These are phyloP conservation scores for Colletes collaris DNA, from an alignment of 2,888 invertebrate species.

Conservation along the genomic window DNA sequence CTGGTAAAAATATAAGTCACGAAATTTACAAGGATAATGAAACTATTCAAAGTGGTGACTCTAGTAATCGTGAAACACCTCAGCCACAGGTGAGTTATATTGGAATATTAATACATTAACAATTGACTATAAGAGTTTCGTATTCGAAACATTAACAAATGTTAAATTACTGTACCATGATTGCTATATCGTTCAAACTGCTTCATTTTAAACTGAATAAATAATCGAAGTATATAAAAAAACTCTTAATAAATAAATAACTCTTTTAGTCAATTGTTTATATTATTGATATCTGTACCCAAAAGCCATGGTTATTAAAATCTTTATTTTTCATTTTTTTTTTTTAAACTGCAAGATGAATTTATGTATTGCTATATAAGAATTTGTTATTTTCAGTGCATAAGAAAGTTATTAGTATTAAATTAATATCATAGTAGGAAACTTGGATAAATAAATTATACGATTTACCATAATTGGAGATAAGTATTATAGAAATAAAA, in stretches of 20 bases:
- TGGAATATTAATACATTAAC: constrained; percentile 38
- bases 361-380: not conserved
- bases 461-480: too few relatives aligned
- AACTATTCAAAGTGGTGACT: constrained; percentile 83
- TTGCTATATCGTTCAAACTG: not conserved
- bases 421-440: too few relatives aligned
- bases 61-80: constrained; percentile 85
- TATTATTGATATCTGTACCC: constrained; percentile 55
- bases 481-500: not conserved
- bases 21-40: constrained; percentile 84
- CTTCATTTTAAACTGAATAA: not conserved
- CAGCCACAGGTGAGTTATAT: constrained; percentile 81
- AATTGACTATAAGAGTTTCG: constrained; percentile 64
- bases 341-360: not conserved
- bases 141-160: not conserved
- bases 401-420: not conserved
- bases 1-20: constrained; percentile 84
- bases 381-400: not conserved
- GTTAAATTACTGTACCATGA: not conserved
- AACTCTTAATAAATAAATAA: not conserved
- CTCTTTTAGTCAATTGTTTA: constrained; percentile 67
- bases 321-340: constrained; percentile 1
- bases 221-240: not conserved
- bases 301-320: constrained; percentile 55
- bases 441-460: too few relatives aligned